Conservation (phyloP, 2,113 vertebrate species). For the Pelmatolapia mariae region DNA sequence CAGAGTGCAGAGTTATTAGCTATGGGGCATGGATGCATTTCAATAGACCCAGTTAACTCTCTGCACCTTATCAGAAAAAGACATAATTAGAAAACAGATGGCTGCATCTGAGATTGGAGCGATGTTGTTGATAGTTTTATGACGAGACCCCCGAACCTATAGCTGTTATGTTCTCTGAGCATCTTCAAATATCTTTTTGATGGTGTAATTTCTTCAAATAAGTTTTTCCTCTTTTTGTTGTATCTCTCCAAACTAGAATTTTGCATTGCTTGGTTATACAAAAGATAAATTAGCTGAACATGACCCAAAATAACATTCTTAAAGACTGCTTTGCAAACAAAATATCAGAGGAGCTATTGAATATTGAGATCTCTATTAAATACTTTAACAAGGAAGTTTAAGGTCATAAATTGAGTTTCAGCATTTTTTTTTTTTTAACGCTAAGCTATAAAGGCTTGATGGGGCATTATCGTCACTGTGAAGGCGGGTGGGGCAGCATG, state of each 20-base stretch:
- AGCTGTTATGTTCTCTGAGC: not conserved
- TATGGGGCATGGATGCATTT: not conserved
- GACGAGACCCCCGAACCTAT: not conserved
- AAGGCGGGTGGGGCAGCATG: not conserved
- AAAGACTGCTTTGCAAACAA: not conserved
- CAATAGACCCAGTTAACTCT: not conserved
- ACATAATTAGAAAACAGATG: not conserved
- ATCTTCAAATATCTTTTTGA: not conserved
- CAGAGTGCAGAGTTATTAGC: not conserved
- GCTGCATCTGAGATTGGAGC: not conserved
- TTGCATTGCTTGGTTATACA: not conserved
- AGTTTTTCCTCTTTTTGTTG: not conserved
- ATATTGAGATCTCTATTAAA: not conserved
- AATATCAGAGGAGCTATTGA: not conserved
- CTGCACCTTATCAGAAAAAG: not conserved
- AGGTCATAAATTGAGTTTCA: not conserved
- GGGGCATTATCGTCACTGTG: not conserved
- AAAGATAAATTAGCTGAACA: not conserved
- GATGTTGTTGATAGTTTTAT: not conserved
- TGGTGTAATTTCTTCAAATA: not conserved
- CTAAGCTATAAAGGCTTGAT: not conserved
- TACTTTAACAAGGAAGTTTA: not conserved
- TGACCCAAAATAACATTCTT: not conserved
- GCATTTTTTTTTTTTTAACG: not conserved
- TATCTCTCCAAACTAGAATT: not conserved